A percentile compares a stretch with the other conserved stretches of the same genome.
phyloP scores from a whole-genome alignment of 1,140 invertebrate species.

The Frieseomelitta varia region DNA sequence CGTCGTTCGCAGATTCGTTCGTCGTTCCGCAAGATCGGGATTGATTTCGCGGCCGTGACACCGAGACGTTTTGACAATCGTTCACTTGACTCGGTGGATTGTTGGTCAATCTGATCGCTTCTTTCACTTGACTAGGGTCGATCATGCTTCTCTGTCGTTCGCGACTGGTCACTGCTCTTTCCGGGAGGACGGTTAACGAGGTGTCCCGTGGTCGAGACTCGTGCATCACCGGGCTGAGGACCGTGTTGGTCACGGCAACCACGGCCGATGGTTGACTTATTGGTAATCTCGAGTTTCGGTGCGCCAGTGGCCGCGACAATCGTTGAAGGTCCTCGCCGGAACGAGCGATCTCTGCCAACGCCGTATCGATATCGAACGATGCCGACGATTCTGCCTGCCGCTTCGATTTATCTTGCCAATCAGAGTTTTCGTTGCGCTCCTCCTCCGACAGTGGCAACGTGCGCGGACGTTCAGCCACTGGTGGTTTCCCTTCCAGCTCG shows the following conservation, averaged over 20 bases:
- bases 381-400: slow-evolving; percentile 55
- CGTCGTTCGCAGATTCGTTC: not conserved
- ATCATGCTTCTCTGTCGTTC: slow-evolving; percentile 82
- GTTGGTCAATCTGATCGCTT: slow-evolving; percentile 73
- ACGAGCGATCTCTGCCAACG: slow-evolving; percentile 77
- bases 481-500: slow-evolving; percentile 74
- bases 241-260: slow-evolving; percentile 79
- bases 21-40: no score
- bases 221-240: slow-evolving; percentile 81
- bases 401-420: slow-evolving; percentile 79
- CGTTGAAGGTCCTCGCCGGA: slow-evolving; percentile 80
- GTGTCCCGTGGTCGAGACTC: slow-evolving; percentile 78
- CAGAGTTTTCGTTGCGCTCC: slow-evolving; percentile 54
- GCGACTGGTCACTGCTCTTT: slow-evolving; percentile 77
- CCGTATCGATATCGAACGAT: slow-evolving; percentile 72
- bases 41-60: not conserved
- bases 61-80: slow-evolving; percentile 16
- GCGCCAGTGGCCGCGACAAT: slow-evolving; percentile 67
- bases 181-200: slow-evolving; percentile 68
- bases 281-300: slow-evolving; percentile 72
- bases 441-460: slow-evolving; percentile 66
- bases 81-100: slow-evolving; percentile 76
- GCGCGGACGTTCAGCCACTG: slow-evolving; percentile 69
- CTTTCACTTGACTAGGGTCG: slow-evolving; percentile 80
- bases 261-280: slow-evolving; percentile 77